Percentiles rank a stretch among this genome's conserved stretches.
Evolutionary conservation across 2,113 vertebrate genomes (phyloP).

Genomic region (Falcunculus frontatus): DNA sequence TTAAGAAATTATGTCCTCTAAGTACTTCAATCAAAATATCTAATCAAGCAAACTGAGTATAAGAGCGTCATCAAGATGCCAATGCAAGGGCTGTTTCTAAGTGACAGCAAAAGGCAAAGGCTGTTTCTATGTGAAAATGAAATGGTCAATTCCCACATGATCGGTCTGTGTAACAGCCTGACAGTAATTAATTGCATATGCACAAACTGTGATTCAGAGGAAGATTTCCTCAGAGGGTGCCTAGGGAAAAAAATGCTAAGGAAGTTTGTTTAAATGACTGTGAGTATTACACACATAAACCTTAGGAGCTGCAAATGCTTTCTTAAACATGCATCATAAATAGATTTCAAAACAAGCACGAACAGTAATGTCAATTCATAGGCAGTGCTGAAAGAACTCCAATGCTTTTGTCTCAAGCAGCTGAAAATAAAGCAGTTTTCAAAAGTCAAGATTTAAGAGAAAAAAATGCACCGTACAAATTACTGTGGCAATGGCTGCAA

Average conservation of each 20-base stretch:
- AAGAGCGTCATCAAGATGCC: not conserved
- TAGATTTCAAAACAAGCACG: not conserved
- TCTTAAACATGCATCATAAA: not conserved
- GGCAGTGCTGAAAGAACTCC: not conserved
- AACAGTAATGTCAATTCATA: not conserved
- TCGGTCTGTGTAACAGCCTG: constrained; percentile 7
- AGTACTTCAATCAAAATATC: constrained; percentile 27
- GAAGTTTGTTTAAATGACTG: not conserved
- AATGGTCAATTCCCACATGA: constrained; percentile 15
- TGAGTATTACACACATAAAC: constrained; percentile 19
- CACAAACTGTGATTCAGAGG: not conserved
- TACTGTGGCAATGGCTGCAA: not conserved
- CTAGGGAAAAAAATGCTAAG: constrained; percentile 12
- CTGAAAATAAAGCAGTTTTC: not conserved
- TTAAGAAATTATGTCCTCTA: constrained; percentile 21
- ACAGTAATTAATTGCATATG: not conserved
- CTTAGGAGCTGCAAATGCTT: not conserved
- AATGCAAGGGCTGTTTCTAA: not conserved
- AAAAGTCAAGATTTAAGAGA: not conserved
- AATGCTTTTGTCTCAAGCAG: not conserved
- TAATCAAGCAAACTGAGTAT: constrained; percentile 8
- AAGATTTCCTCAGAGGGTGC: not conserved
- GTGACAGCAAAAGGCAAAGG: not conserved
- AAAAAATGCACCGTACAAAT: not conserved
- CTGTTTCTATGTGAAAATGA: not conserved